Evolutionary conservation across 2,888 invertebrate species (phyloP), one percentile per base, ranked within the genome.

Genomic region (Bhutanitis thaidina): DNA sequence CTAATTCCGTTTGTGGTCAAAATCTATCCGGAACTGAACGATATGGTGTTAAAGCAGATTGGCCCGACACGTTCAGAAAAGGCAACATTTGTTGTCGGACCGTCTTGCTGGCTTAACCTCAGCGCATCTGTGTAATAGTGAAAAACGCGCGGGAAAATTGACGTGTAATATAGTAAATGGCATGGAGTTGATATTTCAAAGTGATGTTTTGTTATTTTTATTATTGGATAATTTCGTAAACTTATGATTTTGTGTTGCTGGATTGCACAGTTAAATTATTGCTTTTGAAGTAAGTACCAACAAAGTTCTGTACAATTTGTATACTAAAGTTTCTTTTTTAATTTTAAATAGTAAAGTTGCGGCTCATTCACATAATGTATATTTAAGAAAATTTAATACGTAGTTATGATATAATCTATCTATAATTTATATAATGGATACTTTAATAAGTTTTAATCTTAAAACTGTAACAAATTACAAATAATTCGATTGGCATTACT

Each of bases 121-220:
- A 20, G 27, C 43, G 25, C 36, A 40, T 32, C 48, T 12, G 15
- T 15, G 50, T 10, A 4, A 4, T 30, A 16, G 46, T 47, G 55
- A 29, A 50, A 55, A 53, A 16, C 47, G 55, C 53, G 56, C 57
- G 59, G 55, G 58, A 57, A 58, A 54, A 25, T 34, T 32, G 16
- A 30, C 10, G 46, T 46, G 41, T 15, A 14, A 7, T 20, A 25
- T 30, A 9, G 15, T 50, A 35, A 15, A 8, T 27, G 7, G 5
- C 20, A 20, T 20, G 5, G 8, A 7, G 2, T 27, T 8, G 7
- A 8, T 5, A 27, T 27, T 27, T 27, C 2, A 34, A 37, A 39
- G 50, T 45, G 50, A 13, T 32, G 35, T 35, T 40, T 15, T 43
- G 8, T 8, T 27, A 10, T 20, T 48, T 32, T 34, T 12, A 32